Evolutionary conservation across 2,888 invertebrate genomes (phyloP), one percentile per base, ranked within the genome.

Genomic region (Rhagonycha lutea): DNA sequence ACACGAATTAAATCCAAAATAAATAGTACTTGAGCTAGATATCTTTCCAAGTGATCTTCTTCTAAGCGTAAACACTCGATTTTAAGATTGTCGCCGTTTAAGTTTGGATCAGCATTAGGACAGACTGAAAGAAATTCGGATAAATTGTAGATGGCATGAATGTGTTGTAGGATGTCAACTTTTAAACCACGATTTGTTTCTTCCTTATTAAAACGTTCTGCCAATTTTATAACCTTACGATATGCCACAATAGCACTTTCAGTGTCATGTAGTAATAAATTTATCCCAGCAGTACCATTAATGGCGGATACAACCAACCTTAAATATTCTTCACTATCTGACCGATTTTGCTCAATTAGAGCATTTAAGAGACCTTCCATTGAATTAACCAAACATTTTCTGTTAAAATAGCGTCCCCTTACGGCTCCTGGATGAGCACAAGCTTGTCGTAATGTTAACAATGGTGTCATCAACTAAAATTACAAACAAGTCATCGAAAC

Each of bases 371-470:
- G 86, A 77, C 94, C 92, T 80, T 91, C 89, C 86, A 93, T 92
- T 8, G 91, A 91, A 72, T 91, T 86, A 24, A 90, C 90, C 74
- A 89, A 90, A 84, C 90, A 90, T 81, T 84, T 88, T 8, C 90
- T 86, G 0, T 89, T 87, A 72, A 91, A 83, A 83, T 91, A 90
- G 70, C 89, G 88, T 8, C 91, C 90, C 78, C 89, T 86, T 4
- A 90, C 90, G 72, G 91, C 89, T 84, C 92, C 92, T 0, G 94
- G 94, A 84, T 94, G 92, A 11, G 92, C 91, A 84, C 94, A 94
- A 1, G 93, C 92, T 86, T 94, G 93, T 0, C 94, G 89, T 74
- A 95, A 87, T 71, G 90, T 89, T 70, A 92, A 85, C 74, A 95
- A 87, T 0, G 94, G 94, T 67, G 88, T 88, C 81, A 94, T 83